Base-by-base conservation (phyloP, 2,113 vertebrate species). In the Cichladusa arquata region DNA sequence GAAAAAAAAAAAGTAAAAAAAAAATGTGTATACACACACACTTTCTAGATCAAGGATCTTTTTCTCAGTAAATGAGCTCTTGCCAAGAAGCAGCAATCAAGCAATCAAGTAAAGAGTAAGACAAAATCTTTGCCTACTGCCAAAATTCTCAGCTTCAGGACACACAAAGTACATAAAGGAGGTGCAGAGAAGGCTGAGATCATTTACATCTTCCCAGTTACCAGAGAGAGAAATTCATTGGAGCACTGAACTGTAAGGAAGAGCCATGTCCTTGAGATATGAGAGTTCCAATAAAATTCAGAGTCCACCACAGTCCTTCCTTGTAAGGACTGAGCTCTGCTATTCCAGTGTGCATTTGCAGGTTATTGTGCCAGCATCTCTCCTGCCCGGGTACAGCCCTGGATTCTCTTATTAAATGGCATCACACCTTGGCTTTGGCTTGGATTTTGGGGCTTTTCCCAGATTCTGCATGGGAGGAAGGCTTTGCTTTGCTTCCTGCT, bases 341-440 rank as follows among this genome's bases (percentile, higher is more conserved):
- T 29, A 0, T 5, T 12, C 58, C 38, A 26, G n/a, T 0, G 24
- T 6, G n/a, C n/a, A 9, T 26, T 47, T 53, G 24, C 24, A 70
- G 54, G 7, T 29, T 62, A 8, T 19, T 11, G 36, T 28, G 4
- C 44, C 28, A 48, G 7, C 8, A n/a, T 16, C 26, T 8, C 54
- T 73, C 54, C 50, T 65, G 33, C 56, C 64, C 80, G 66, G 18
- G 22, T 4, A 40, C 9, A 58, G 0, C 15, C 26, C 40, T 17
- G 2, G 9, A 24, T 56, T 60, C 34, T 79, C 10, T 3, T 19
- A 26, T 24, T 71, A 56, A 60, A 88, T 16, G 22, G 12, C 45
- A 57, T 8, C 36, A 51, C 10, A 60, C 23, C 10, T 40, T 56
- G 29, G 36, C 45, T 84, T 47, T 34, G 18, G 19, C 14, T 74